Conservation (phyloP, 1,140 invertebrate genomes). For the Paraescarpia echinospica region DNA sequence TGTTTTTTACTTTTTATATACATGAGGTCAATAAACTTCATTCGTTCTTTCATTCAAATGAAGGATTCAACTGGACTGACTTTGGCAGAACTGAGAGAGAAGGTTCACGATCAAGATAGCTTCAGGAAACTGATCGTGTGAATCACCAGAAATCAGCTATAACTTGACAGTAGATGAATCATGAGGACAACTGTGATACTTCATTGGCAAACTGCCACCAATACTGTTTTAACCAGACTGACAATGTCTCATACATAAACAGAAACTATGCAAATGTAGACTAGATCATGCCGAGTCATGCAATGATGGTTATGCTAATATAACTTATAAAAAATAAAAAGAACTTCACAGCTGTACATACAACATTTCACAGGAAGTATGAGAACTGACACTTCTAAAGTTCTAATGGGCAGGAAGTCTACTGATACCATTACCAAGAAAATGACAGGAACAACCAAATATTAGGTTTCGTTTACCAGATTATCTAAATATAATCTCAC, state of each 20-base stretch:
- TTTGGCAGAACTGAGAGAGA: too few species aligned
- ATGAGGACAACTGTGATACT: too few species aligned
- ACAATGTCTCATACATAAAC: neutral
- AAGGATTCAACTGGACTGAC: too few species aligned
- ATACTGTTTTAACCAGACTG: neutral
- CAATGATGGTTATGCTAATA: neutral
- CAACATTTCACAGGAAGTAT: neutral
- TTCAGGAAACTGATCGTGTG: too few species aligned
- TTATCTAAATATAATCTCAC: neutral
- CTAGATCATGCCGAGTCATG: neutral
- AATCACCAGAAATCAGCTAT: too few species aligned
- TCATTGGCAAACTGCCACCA: neutral
- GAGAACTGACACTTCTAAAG: neutral
- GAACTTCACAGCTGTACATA: neutral
- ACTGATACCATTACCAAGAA: neutral
- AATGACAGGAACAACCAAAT: neutral
- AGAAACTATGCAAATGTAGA: neutral
- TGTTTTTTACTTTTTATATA: too few species aligned
- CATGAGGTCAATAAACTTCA: too few species aligned
- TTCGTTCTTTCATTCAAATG: too few species aligned
- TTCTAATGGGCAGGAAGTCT: neutral
- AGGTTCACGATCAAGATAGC: too few species aligned
- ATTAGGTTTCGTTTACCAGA: neutral
- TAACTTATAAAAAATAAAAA: neutral
- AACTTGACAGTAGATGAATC: too few species aligned